phyloP scores from a whole-genome alignment of 2,797 vertebrate species.

The Thunnus albacares region DNA sequence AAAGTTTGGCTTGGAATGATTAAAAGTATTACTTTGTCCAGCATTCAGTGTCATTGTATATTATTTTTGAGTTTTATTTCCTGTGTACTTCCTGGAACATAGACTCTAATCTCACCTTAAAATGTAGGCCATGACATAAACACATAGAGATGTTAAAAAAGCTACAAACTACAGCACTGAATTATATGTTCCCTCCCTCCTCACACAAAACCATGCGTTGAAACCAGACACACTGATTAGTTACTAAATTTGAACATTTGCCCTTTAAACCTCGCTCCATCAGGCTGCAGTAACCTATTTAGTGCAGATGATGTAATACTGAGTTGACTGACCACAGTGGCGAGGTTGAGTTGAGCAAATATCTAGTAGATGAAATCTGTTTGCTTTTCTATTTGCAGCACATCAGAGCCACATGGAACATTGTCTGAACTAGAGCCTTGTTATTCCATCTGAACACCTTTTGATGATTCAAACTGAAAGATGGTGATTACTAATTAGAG shows the following conservation, averaged over 20 bases:
- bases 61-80: neutral
- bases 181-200: too few species aligned
- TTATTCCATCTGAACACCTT: neutral
- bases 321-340: slow-evolving; percentile 70
- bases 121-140: neutral
- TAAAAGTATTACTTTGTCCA: neutral
- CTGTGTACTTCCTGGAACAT: neutral
- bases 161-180: neutral
- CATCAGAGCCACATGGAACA: neutral
- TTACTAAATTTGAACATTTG: slow-evolving; percentile 10
- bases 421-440: neutral
- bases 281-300: slow-evolving; percentile 10
- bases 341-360: slow-evolving; percentile 58
- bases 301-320: slow-evolving; percentile 18
- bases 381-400: slow-evolving; percentile 60
- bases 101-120: neutral
- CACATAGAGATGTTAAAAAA: neutral
- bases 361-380: slow-evolving; percentile 51
- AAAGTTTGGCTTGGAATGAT: neutral
- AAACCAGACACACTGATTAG: neutral
- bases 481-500: neutral
- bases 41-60: neutral
- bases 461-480: neutral
- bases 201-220: neutral
- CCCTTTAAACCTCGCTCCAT: slow-evolving; percentile 13